These are phyloP conservation scores for Holothuria scabra DNA, from an alignment of 53 echinoderm and acorn worm genomes.

Conservation along the genomic window DNA sequence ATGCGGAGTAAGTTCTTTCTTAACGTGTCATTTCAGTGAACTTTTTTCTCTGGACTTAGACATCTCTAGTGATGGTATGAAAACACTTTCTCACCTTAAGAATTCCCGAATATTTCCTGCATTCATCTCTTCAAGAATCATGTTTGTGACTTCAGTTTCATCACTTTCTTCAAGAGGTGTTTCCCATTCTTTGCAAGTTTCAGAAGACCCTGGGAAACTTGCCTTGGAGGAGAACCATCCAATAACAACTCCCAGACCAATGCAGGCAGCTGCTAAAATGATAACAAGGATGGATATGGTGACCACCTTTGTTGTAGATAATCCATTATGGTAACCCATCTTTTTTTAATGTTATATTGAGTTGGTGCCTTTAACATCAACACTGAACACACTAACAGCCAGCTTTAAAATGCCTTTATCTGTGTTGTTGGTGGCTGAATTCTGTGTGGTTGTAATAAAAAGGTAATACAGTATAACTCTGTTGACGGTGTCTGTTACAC, in stretches of 20 bases:
- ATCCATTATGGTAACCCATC: not conserved
- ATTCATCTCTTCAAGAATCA: constrained; percentile 66
- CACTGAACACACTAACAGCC: not conserved
- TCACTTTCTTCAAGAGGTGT: constrained; percentile 55
- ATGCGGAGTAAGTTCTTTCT: too few relatives aligned
- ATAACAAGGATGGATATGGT: constrained; percentile 26
- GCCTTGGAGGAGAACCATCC: constrained; percentile 60
- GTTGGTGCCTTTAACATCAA: not conserved
- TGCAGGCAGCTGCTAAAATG: constrained; percentile 56
- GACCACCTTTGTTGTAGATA: not conserved
- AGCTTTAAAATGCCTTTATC: not conserved
- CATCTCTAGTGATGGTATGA: too few relatives aligned
- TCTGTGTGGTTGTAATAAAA: too few relatives aligned
- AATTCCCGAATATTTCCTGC: constrained; percentile 68
- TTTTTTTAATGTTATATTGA: not conserved
- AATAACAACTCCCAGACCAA: constrained; percentile 64
- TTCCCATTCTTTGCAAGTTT: constrained; percentile 2
- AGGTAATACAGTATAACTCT: too few relatives aligned
- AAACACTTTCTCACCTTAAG: constrained; percentile 53
- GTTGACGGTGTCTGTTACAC: too few relatives aligned
- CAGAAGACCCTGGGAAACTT: not conserved
- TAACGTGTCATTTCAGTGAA: too few relatives aligned
- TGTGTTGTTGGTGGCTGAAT: too few relatives aligned
- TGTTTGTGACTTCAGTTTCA: constrained; percentile 25
- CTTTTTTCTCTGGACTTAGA: too few relatives aligned